Conservation (phyloP, 2,797 vertebrate species). For the Neosalanx taihuensis region DNA sequence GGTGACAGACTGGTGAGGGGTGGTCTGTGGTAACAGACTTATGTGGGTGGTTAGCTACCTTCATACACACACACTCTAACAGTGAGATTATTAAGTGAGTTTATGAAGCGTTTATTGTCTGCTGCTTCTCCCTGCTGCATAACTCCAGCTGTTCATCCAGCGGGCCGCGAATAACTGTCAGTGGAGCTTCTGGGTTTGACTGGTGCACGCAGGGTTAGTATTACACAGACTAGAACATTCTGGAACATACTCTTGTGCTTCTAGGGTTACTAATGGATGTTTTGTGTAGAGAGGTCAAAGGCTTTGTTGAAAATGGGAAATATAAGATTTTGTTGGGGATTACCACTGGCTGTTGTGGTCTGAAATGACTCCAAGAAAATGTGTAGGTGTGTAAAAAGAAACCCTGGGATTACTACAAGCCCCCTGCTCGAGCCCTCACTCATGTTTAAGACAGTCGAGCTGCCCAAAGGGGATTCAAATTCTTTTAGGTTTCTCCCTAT, state of each 20-base stretch:
- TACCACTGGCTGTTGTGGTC: background rate
- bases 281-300: background rate
- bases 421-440: background rate
- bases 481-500: too few species aligned
- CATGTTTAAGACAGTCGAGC: too few species aligned
- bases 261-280: conserved; percentile 4
- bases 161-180: background rate
- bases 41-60: background rate
- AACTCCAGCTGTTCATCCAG: background rate
- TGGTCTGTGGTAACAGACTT: background rate
- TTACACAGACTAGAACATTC: background rate
- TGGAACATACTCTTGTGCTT: background rate
- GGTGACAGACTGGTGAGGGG: background rate
- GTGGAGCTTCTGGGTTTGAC: background rate
- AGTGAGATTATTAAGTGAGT: conserved; percentile 4
- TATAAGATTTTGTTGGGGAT: background rate
- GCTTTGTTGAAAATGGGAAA: conserved; percentile 7
- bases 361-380: background rate
- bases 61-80: background rate
- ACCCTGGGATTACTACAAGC: background rate
- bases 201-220: background rate
- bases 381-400: background rate
- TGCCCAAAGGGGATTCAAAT: too few species aligned
- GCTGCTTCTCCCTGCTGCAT: background rate
- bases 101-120: background rate